phyloP scores from a whole-genome alignment of 2,888 invertebrate genomes.

The Neria commutata region DNA sequence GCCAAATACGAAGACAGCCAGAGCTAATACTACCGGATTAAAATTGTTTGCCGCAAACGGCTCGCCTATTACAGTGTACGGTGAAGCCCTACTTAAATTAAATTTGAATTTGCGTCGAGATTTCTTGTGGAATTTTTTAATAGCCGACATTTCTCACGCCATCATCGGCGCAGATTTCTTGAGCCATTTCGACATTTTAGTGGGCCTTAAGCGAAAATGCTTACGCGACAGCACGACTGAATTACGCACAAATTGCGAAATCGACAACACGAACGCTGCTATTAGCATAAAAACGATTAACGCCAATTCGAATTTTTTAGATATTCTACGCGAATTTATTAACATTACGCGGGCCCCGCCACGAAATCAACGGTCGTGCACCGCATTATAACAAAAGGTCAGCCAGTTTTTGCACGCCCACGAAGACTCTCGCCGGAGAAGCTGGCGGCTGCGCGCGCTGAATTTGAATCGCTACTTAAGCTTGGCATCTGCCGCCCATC shows the following conservation, averaged over 20 bases:
- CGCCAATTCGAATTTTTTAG: background rate
- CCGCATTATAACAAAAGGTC: conserved; percentile 23
- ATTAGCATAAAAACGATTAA: no score
- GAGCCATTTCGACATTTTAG: conserved; percentile 10
- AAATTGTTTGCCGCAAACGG: conserved; percentile 16
- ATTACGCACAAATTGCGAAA: no score
- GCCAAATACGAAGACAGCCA: no score
- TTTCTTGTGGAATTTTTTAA: conserved; percentile 19
- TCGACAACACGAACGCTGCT: no score
- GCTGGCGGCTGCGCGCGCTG: conserved; percentile 19
- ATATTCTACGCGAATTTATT: background rate
- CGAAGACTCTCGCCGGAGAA: conserved; percentile 18
- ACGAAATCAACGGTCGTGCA: conserved; percentile 8
- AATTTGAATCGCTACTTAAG: conserved; percentile 32
- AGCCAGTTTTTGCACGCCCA: conserved; percentile 18
- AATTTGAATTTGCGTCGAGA: no score
- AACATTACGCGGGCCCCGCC: no score
- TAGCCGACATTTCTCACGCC: conserved; percentile 16
- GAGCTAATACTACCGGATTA: background rate
- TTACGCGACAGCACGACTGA: conserved; percentile 4
- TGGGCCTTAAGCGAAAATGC: conserved; percentile 11
- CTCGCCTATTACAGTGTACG: background rate
- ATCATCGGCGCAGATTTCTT: conserved; percentile 23
- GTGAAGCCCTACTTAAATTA: conserved; percentile 2
- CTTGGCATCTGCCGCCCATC: conserved; percentile 58